Evolutionary conservation across 2,888 invertebrate species (phyloP).

Genomic region (Lordiphosa andalusiaca): DNA sequence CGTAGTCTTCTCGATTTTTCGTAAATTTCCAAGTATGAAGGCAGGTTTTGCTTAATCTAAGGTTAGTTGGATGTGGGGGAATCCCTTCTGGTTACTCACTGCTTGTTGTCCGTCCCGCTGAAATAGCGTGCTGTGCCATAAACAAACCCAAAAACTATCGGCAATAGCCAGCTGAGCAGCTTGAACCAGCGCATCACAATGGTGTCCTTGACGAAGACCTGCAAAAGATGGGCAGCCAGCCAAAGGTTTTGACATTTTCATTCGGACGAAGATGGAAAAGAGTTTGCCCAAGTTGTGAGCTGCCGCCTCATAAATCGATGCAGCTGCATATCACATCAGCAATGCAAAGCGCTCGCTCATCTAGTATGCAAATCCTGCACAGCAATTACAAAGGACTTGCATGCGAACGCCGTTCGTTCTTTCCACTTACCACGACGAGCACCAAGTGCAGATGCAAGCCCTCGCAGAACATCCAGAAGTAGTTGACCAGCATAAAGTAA

Average conservation of each 20-base stretch:
- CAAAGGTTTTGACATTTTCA: too few relatives aligned
- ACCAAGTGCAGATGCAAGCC: conserved; percentile 88
- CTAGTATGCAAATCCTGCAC: conserved; percentile 37
- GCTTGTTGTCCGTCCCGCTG: conserved; percentile 81
- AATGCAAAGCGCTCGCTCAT: conserved; percentile 36
- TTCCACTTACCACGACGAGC: conserved; percentile 84
- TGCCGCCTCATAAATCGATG: conserved; percentile 48
- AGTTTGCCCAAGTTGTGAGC: conserved; percentile 17
- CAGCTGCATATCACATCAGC: conserved; percentile 40
- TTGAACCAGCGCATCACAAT: conserved; percentile 87
- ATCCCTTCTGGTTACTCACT: conserved; percentile 80
- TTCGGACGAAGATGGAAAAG: conserved; percentile 17
- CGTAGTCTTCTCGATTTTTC: too few relatives aligned
- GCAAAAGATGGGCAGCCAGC: conserved; percentile 15
- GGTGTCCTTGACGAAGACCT: conserved; percentile 87
- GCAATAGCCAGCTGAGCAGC: conserved; percentile 85
- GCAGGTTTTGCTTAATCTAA: too few relatives aligned
- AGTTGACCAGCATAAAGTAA: conserved; percentile 89
- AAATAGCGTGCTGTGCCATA: conserved; percentile 78
- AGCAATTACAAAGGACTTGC: conserved; percentile 39
- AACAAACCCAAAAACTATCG: conserved; percentile 82
- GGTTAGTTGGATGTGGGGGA: neutral
- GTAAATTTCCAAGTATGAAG: too few relatives aligned
- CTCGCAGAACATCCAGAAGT: conserved; percentile 93
- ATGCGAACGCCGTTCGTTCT: conserved; percentile 1